A percentile compares a stretch with the other conserved stretches of the same genome.
Evolutionary conservation across 2,888 invertebrate genomes (phyloP).

Genomic region (Kuschelorhynchus macadamiae): DNA sequence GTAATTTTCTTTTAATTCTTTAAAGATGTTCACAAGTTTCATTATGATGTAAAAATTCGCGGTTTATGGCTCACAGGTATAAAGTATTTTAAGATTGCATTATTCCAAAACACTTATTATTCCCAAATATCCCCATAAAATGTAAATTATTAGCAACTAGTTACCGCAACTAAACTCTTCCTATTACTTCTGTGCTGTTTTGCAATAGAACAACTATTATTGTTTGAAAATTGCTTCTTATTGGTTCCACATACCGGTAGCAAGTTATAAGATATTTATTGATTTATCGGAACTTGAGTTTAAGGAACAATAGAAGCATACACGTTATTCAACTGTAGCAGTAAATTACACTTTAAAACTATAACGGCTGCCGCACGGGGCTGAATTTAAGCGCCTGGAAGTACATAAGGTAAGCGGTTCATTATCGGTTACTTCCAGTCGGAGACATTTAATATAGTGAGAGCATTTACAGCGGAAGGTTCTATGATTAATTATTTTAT

Average conservation of each 20-base stretch:
- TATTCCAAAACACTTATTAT: no score
- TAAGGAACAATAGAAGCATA: conserved; percentile 26
- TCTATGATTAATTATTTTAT: no score
- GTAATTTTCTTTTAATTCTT: no score
- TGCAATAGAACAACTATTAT: conserved; percentile 8
- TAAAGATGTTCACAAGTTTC: no score
- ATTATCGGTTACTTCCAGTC: conserved; percentile 54
- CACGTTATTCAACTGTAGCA: conserved; percentile 48
- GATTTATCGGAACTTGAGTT: conserved; percentile 33
- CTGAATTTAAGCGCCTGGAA: conserved; percentile 55
- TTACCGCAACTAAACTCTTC: conserved; percentile 7
- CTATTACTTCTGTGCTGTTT: conserved; percentile 1
- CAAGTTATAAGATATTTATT: conserved; percentile 35
- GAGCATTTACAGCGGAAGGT: no score
- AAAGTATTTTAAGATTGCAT: no score
- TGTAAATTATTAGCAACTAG: no score
- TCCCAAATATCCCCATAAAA: no score
- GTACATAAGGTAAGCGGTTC: conserved; percentile 60
- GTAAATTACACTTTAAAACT: conserved; percentile 54
- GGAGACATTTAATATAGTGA: conserved; percentile 8
- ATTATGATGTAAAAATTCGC: no score
- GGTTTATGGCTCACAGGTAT: no score
- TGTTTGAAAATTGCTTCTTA: conserved; percentile 20
- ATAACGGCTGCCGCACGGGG: conserved; percentile 55
- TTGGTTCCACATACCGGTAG: conserved; percentile 15